phyloP scores from a whole-genome alignment of 37 sponge, comb jelly and placozoan species.

The Theonella swinhoei region DNA sequence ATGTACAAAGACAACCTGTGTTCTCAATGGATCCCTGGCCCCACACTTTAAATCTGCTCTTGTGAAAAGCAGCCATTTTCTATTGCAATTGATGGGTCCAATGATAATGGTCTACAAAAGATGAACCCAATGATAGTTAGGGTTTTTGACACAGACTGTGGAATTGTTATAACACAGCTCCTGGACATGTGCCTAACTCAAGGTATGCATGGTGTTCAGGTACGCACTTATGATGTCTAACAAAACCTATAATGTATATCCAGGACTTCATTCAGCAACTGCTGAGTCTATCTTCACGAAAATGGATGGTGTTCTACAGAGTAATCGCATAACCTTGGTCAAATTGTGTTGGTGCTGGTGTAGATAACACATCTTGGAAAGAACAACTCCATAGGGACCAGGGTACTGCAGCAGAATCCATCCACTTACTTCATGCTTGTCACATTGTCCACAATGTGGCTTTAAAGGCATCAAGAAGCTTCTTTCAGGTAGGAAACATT shows the following conservation, averaged over 20 bases:
- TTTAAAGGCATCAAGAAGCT: conserved; percentile 22
- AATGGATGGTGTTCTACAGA: conserved; percentile 42
- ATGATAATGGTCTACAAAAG: conserved; percentile 64
- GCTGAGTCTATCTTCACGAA: conserved; percentile 55
- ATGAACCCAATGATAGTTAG: conserved; percentile 77
- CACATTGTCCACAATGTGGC: conserved; percentile 54
- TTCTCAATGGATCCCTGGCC: conserved; percentile 62
- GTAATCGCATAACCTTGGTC: conserved; percentile 34
- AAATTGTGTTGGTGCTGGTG: conserved; percentile 49
- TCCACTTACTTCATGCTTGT: conserved; percentile 53
- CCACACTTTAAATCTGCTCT: conserved; percentile 47
- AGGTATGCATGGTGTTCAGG: conserved; percentile 5
- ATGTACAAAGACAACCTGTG: conserved; percentile 72
- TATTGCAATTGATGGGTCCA: conserved; percentile 74
- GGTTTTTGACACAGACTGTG: conserved; percentile 22
- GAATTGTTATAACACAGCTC: conserved; percentile 38
- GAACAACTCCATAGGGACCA: conserved; percentile 43
- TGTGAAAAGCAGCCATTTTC: conserved; percentile 38
- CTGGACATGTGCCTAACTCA: conserved; percentile 67
- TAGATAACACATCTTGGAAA: conserved; percentile 74
- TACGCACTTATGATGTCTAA: not conserved
- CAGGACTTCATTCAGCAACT: conserved; percentile 19
- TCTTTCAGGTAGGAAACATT: conserved; percentile 9
- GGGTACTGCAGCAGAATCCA: conserved; percentile 40
- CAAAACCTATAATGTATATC: too few relatives aligned